Evolutionary conservation across 2,797 vertebrate genomes (phyloP), one percentile per base, ranked within the genome.

Genomic region (Scomberomorus guttatus): DNA sequence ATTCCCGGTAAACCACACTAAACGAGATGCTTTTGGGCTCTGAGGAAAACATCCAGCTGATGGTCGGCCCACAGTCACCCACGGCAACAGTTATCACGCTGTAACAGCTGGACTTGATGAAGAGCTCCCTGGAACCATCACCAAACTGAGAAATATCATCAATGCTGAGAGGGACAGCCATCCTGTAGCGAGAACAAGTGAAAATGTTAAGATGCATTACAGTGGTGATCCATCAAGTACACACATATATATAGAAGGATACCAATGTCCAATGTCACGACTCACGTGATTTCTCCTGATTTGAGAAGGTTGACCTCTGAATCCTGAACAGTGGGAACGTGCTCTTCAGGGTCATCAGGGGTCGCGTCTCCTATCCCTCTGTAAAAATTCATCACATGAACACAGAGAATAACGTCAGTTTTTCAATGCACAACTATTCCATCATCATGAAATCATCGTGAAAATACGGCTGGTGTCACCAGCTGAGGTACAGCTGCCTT

Each of bases 1-100:
- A 93, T 77, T 98, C 97, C 58, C 89, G 95, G 90, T 96, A 97
- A 60, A 99, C 95, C 42, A 99, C 96, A 0, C 98, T 98, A 73
- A 99, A 99, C 64, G 96, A 96, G 91, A 99, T 95, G 76, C 97
- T 99, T 91, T 98, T 99, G 42, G 97, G 97, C 71, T 99, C 97
- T 0, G 98, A 99, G 27, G 97, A 97, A 93, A 99, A 99, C 84
- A 97, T 92, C 98, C 98, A 99, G 92, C 95, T 94, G 85, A 99
- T 94, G 65, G 96, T 96, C 29, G 96, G 94, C 32, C 97, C 97
- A 1, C 88, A 77, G 85, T 98, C 95, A 0, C 72, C 75, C 72
- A 97, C 91, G 0, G 90, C 93, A 72, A 99, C 94, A 51, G 95
- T 91, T 87, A 99, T 96, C 72, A 96, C 72, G 62, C 98, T 97